Percentiles rank a stretch among this genome's conserved stretches.
These are phyloP conservation scores for Aradus depressus DNA, from an alignment of 2,888 invertebrate species.

Conservation along the genomic window DNA sequence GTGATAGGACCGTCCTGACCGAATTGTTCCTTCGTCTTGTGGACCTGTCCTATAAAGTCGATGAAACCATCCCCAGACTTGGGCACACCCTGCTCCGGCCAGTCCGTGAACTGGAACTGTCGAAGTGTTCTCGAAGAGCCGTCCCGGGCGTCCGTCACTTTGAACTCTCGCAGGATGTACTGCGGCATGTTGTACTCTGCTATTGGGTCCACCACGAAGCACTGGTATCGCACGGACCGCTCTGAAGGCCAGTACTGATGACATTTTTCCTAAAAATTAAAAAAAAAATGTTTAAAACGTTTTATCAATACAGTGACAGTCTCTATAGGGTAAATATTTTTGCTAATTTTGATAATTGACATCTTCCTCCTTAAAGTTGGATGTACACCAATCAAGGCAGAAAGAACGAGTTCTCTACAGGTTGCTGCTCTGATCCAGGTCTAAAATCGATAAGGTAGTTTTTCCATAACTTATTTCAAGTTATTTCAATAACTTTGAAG, in stretches of 20 bases:
- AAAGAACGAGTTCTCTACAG: too few species aligned
- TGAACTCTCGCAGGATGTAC: constrained; percentile 97
- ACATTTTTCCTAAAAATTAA: constrained; percentile 76
- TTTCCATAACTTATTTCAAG: too few species aligned
- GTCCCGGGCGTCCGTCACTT: constrained; percentile 95
- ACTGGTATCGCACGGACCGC: constrained; percentile 91
- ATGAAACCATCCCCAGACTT: constrained; percentile 98
- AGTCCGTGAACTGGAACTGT: constrained; percentile 93
- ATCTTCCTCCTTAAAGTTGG: too few species aligned
- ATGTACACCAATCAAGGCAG: too few species aligned
- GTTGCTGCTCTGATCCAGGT: too few species aligned
- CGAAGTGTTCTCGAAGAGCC: constrained; percentile 90
- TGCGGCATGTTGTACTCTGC: constrained; percentile 99
- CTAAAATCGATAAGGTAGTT: too few species aligned
- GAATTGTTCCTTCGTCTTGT: constrained; percentile 99
- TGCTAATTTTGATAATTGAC: too few species aligned
- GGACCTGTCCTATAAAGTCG: constrained; percentile 98
- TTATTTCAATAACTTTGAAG: too few species aligned
- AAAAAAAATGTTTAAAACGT: neutral
- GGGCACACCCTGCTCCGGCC: constrained; percentile 95
- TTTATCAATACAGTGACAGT: neutral
- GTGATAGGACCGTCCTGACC: constrained; percentile 99
- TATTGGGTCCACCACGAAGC: constrained; percentile 97
- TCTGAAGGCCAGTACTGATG: constrained; percentile 99
- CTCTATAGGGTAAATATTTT: too few species aligned